Evolutionary conservation across 2,797 vertebrate species (phyloP).

Genomic region (Scyliorhinus canicula): DNA sequence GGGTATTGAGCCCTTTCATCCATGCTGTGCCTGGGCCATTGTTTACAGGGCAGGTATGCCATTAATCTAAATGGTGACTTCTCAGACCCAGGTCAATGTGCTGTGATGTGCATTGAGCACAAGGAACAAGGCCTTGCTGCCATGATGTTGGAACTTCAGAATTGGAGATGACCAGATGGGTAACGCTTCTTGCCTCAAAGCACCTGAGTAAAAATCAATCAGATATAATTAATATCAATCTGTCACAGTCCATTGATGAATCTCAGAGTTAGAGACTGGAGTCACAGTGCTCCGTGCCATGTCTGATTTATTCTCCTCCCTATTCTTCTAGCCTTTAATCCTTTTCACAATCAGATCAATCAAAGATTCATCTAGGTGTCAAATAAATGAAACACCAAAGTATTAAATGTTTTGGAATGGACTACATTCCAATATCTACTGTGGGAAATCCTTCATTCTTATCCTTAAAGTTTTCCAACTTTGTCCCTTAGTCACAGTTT

Average conservation of each 20-base stretch:
- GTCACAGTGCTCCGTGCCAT: background rate
- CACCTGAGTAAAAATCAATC: background rate
- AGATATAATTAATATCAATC: background rate
- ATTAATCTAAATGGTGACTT: background rate
- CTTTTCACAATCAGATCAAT: conserved; percentile 11
- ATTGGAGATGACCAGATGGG: background rate
- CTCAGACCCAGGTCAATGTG: background rate
- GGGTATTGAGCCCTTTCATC: background rate
- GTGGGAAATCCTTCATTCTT: conserved; percentile 2
- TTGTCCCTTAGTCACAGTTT: conserved; percentile 9
- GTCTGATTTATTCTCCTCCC: background rate
- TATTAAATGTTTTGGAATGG: background rate
- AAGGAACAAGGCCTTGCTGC: background rate
- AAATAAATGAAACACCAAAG: background rate
- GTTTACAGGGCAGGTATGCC: background rate
- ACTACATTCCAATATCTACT: background rate
- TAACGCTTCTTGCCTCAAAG: background rate
- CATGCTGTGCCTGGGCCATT: background rate
- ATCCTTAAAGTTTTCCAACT: background rate
- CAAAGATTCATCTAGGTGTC: background rate
- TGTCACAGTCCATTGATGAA: background rate
- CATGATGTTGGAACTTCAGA: background rate
- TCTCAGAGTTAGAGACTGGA: background rate
- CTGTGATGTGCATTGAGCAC: background rate
- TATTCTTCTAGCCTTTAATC: background rate